A percentile compares a stretch with the other conserved stretches of the same genome.
Conservation (phyloP, 2,113 vertebrate species). For the Mobula birostris region DNA sequence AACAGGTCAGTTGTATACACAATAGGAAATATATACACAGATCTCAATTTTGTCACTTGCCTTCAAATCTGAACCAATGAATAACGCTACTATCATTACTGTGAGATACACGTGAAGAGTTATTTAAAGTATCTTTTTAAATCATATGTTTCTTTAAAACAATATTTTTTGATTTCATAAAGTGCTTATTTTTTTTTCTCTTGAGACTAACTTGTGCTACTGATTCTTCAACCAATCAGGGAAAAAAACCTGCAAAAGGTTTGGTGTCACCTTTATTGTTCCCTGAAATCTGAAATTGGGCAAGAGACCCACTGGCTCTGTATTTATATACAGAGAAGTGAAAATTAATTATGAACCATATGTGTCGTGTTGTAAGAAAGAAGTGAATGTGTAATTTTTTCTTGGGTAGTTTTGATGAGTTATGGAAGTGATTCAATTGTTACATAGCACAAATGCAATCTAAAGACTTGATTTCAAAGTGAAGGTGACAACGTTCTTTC, state of each 20-base stretch:
- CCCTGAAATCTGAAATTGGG: background rate
- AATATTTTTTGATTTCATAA: background rate
- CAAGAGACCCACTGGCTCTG: background rate
- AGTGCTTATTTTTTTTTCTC: background rate
- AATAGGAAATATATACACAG: background rate
- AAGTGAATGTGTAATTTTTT: background rate
- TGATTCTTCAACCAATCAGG: background rate
- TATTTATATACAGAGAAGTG: background rate
- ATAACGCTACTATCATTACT: background rate
- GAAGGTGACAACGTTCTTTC: background rate
- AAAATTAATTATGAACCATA: background rate
- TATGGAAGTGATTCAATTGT: background rate
- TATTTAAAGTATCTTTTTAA: slow-evolving; percentile 11
- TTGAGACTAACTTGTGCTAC: too few relatives aligned
- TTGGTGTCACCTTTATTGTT: background rate
- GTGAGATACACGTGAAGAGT: background rate
- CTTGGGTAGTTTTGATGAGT: background rate
- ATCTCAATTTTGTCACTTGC: background rate
- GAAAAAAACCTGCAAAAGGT: background rate
- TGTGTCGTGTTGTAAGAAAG: background rate
- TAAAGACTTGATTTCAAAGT: background rate
- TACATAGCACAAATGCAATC: background rate
- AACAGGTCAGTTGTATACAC: background rate
- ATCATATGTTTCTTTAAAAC: background rate
- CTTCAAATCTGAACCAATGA: background rate